Conservation (phyloP, 2,113 vertebrate species). For the Crotophaga sulcirostris region DNA sequence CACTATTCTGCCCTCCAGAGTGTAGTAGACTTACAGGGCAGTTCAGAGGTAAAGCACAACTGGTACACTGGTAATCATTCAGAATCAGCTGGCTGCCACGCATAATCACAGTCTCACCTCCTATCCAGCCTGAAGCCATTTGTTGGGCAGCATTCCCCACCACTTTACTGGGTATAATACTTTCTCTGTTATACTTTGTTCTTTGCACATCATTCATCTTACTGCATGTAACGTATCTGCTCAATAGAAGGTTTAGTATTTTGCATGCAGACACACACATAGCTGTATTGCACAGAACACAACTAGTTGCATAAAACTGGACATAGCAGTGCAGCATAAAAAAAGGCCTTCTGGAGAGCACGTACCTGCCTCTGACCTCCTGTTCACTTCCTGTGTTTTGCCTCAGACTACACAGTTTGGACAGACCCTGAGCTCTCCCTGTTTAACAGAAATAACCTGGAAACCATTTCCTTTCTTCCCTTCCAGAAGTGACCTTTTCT, state of each 20-base stretch:
- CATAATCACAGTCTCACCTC: background rate
- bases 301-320: background rate
- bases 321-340: background rate
- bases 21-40: background rate
- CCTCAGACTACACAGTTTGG: background rate
- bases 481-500: background rate
- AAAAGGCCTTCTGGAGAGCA: background rate
- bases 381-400: background rate
- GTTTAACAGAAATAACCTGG: background rate
- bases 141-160: background rate
- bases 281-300: background rate
- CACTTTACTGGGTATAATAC: background rate
- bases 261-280: background rate
- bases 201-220: accelerated
- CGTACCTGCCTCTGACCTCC: background rate
- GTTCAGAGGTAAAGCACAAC: background rate
- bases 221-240: background rate
- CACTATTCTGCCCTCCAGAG: accelerated
- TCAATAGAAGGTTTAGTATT: background rate
- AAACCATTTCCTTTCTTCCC: background rate
- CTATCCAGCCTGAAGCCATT: background rate
- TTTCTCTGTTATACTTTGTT: background rate
- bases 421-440: background rate
- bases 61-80: background rate
- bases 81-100: background rate